phyloP scores from a whole-genome alignment of 2,113 vertebrate species.

The Pyrgilauda ruficollis region DNA sequence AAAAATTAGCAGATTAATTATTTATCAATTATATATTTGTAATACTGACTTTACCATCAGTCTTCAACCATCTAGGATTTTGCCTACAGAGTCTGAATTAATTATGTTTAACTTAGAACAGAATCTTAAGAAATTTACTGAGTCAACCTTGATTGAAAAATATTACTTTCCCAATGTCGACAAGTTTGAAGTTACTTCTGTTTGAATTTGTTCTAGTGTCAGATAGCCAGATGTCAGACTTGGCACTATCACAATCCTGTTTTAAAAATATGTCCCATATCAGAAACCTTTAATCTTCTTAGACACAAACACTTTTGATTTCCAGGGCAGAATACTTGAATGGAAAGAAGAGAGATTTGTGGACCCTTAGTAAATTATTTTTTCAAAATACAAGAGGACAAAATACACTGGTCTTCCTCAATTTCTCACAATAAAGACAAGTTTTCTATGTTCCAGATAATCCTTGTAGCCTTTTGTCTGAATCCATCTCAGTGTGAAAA shows the following conservation, averaged over 20 bases:
- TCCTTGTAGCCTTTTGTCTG: background rate
- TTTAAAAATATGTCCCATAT: background rate
- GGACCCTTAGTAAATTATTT: background rate
- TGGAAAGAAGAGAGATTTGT: background rate
- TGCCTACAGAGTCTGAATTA: background rate
- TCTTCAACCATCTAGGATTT: background rate
- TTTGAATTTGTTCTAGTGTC: background rate
- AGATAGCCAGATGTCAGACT: background rate
- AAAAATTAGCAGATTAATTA: background rate
- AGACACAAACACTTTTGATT: background rate
- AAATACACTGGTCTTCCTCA: background rate
- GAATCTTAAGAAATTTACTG: background rate
- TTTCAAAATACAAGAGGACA: background rate
- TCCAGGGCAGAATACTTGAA: background rate
- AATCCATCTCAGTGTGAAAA: background rate
- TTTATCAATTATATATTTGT: background rate
- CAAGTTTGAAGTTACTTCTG: background rate
- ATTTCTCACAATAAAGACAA: background rate
- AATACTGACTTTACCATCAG: background rate
- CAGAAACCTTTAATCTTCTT: background rate
- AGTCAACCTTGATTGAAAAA: background rate
- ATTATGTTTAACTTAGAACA: background rate
- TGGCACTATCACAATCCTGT: background rate
- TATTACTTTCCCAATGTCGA: background rate
- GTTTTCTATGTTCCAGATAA: background rate